Conservation (phyloP, 1,140 invertebrate species). For the Trissolcus basalis region DNA sequence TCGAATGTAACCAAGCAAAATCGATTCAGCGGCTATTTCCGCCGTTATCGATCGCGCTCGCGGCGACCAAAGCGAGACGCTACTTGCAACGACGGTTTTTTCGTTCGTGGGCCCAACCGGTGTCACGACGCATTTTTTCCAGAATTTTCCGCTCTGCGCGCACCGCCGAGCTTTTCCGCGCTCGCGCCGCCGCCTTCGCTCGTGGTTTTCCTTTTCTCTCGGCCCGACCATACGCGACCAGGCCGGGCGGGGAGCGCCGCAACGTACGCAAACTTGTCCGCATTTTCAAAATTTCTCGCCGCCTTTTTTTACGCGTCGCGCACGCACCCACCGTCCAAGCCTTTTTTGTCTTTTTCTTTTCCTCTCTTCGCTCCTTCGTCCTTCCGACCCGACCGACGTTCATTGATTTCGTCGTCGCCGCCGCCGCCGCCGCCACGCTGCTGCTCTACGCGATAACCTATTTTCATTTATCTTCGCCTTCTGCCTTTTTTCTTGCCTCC, state of each 20-base stretch:
- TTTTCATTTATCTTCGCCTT: too few species aligned
- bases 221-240: not conserved
- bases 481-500: constrained; percentile 32
- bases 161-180: constrained; percentile 12
- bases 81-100: constrained; percentile 8
- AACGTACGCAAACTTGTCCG: too few species aligned
- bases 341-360: too few species aligned
- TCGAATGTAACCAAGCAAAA: constrained; percentile 49
- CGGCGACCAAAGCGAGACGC: constrained; percentile 37
- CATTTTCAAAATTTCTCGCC: too few species aligned
- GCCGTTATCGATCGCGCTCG: constrained; percentile 51
- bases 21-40: constrained; percentile 58
- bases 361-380: too few species aligned
- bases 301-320: too few species aligned
- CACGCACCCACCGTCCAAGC: too few species aligned
- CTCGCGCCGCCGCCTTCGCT: constrained; percentile 9
- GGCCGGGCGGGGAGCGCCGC: not conserved
- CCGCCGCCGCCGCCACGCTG: too few species aligned
- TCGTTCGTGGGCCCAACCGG: not conserved
- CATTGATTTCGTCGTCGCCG: constrained; percentile 35
- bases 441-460: constrained; percentile 40
- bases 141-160: constrained; percentile 4
- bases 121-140: not conserved
- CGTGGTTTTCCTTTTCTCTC: not conserved
- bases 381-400: too few species aligned